Evolutionary conservation across 2,797 vertebrate species (phyloP).

Genomic region (Pteropus rufus): DNA sequence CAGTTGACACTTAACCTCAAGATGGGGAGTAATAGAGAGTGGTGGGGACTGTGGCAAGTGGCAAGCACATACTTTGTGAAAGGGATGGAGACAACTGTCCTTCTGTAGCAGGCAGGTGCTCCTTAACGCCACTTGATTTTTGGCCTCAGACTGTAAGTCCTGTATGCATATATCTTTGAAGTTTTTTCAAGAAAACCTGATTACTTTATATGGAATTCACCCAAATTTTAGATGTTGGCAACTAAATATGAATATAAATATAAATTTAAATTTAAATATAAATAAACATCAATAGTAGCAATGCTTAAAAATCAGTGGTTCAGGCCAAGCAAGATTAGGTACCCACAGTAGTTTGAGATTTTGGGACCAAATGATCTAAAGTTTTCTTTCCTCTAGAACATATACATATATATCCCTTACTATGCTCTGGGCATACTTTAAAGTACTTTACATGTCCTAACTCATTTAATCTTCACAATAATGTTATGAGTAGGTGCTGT

Average conservation of each 20-base stretch:
- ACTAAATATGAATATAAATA: neutral
- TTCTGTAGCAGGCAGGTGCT: neutral
- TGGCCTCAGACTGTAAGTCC: neutral
- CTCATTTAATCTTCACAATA: neutral
- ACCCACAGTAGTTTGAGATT: neutral
- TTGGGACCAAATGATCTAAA: neutral
- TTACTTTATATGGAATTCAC: neutral
- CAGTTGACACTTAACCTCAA: neutral
- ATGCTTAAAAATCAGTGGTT: neutral
- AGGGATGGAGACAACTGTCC: accelerated
- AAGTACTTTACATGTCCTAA: neutral
- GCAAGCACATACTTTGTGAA: neutral
- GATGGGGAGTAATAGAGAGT: neutral
- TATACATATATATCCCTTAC: neutral
- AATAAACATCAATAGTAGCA: neutral
- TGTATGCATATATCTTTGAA: neutral
- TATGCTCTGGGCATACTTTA: neutral
- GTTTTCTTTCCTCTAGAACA: neutral
- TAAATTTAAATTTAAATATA: neutral
- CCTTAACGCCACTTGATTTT: neutral
- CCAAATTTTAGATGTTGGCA: neutral
- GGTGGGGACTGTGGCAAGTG: neutral
- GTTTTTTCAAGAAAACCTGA: neutral
- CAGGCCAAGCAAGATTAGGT: neutral
- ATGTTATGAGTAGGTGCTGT: neutral